Conservation (phyloP, 2,888 invertebrate species). For the Apantesis nais region DNA sequence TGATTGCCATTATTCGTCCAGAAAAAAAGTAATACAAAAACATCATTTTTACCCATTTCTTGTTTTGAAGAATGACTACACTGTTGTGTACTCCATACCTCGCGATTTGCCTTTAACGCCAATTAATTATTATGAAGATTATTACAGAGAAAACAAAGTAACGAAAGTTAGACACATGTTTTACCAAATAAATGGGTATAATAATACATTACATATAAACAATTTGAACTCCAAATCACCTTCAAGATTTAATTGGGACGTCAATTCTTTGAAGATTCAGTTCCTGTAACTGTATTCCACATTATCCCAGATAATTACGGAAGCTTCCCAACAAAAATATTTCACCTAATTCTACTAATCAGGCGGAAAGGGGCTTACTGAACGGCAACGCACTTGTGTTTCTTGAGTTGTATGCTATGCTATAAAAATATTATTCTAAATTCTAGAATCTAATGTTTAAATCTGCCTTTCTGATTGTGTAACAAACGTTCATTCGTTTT, state of each 20-base stretch:
- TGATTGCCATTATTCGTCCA: not conserved
- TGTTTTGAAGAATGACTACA: not conserved
- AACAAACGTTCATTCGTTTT: too few species aligned
- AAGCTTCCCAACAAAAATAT: too few species aligned
- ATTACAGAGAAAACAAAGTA: not conserved
- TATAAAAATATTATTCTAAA: not conserved
- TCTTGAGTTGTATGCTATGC: too few species aligned
- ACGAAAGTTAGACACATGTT: not conserved
- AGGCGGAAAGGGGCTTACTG: too few species aligned
- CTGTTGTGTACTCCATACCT: not conserved
- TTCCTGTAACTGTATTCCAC: not conserved
- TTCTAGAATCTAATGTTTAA: not conserved
- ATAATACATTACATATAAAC: too few species aligned
- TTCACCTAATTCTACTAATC: too few species aligned
- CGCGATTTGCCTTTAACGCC: not conserved
- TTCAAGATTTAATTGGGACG: not conserved
- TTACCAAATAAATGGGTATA: not conserved
- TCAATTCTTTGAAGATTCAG: not conserved
- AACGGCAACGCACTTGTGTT: too few species aligned
- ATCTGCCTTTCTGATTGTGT: too few species aligned
- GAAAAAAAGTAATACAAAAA: too few species aligned
- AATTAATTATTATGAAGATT: not conserved
- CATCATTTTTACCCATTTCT: not conserved
- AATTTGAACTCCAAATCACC: conserved; percentile 2
- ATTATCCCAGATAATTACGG: not conserved